These are phyloP conservation scores for Acanthococcus lagerstroemiae DNA, from an alignment of 2,888 invertebrate species.

Conservation along the genomic window DNA sequence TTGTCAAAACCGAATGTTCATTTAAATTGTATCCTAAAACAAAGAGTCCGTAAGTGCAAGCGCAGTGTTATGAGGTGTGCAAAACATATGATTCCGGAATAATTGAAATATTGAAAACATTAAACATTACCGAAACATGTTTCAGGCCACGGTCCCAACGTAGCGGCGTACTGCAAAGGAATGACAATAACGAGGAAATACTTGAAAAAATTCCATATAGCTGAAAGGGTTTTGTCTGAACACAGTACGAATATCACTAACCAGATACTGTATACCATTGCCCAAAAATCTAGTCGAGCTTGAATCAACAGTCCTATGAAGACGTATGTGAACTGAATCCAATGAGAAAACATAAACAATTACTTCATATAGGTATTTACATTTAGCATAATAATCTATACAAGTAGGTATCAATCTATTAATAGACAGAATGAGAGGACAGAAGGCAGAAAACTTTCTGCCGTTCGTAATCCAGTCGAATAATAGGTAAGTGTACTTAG, in stretches of 20 bases:
- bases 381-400: not conserved
- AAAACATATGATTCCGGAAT: not conserved
- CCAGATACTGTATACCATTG: slow-evolving; percentile 77
- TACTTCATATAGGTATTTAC: not conserved
- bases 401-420: not conserved
- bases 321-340: slow-evolving; percentile 64
- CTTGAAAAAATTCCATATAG: slow-evolving; percentile 76
- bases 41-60: too few species aligned
- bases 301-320: slow-evolving; percentile 78
- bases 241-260: slow-evolving; percentile 60
- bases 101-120: not conserved
- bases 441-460: too few species aligned
- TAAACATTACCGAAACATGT: slow-evolving; percentile 60
- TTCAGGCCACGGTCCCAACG: slow-evolving; percentile 79
- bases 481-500: too few species aligned
- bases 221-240: slow-evolving; percentile 53
- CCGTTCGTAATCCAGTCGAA: not conserved
- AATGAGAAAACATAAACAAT: not conserved
- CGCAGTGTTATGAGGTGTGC: too few species aligned
- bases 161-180: slow-evolving; percentile 76
- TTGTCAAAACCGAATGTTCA: not conserved
- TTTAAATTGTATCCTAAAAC: too few species aligned
- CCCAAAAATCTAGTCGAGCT: slow-evolving; percentile 78
- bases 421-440: too few species aligned
- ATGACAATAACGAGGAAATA: slow-evolving; percentile 66